Conservation (phyloP, 2,113 vertebrate species). For the Synchiropus splendidus region DNA sequence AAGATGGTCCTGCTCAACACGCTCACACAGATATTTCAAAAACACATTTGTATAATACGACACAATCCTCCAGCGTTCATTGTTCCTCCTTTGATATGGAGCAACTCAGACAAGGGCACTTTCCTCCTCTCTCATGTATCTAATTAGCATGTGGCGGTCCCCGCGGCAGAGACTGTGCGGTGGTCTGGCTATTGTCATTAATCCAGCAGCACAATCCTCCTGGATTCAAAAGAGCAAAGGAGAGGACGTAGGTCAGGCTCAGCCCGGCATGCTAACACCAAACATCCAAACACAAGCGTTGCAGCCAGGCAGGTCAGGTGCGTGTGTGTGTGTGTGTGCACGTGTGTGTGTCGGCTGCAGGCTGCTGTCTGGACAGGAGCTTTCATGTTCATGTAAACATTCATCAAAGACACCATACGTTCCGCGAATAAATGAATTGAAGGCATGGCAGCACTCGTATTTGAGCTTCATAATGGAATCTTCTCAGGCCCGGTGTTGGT, state of each 20-base stretch:
- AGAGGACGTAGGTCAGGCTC: constrained; percentile 21
- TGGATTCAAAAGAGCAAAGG: constrained; percentile 7
- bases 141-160: constrained; percentile 41
- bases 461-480: no score
- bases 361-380: no score
- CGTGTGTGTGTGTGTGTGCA: no score
- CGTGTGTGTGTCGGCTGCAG: no score
- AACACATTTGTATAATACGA: constrained; percentile 9
- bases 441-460: no score
- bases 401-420: no score
- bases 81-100: constrained; percentile 27
- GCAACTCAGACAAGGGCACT: constrained; percentile 38
- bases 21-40: constrained; percentile 3
- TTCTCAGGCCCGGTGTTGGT: no score
- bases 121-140: constrained; percentile 20
- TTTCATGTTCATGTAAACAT: no score
- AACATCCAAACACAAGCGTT: neutral
- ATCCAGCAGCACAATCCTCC: constrained; percentile 26
- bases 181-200: constrained; percentile 33
- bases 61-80: constrained; percentile 13
- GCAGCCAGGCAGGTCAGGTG: neutral
- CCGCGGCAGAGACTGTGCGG: constrained; percentile 7
- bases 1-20: no score
- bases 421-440: no score
- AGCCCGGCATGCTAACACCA: constrained; percentile 1